Evolutionary conservation across 2,113 vertebrate genomes (phyloP), one percentile per base, ranked within the genome.

Genomic region (Stomatorhinus ivindoensis): DNA sequence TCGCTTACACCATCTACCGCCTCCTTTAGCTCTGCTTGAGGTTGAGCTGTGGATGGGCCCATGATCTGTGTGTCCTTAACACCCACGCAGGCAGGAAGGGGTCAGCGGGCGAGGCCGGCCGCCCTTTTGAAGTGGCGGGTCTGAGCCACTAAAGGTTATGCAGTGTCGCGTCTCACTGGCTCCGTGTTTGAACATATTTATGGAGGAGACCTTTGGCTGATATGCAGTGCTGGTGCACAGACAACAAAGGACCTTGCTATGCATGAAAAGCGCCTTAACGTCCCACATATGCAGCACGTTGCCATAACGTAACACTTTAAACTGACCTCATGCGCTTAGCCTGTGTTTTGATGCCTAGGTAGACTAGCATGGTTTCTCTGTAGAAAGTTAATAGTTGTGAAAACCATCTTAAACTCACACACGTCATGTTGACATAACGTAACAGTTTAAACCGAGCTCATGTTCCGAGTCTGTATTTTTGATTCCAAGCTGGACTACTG

Each of bases 41-140:
- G 61, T 69, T 69, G 61, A 13, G 61, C 0, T 69, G 58, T 73
- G 61, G 46, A 88, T 21, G 27, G 27, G n/a, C n/a, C n/a, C 61
- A 11, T 69, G 4, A 80, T 17, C 17, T 80, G 35, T 42, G 73
- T 42, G 4, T 86, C 24, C n/a, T 47, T 86, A 53, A n/a, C 2
- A 8, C 31, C 17, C 27, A 69, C 27, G 10, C 61, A 24, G 35
- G 42, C n/a, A 89, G 4, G 24, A 65, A 35, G 44, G 65, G 15
- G 24, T 83, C 24, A 21, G 73, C 19, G 42, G 69, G 21, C 86
- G 88, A 10, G n/a, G 35, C 82, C 73, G 73, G 31, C 24, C 19
- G 50, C 46, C 42, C 90, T 83, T 92, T 92, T 92, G 91, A 92
- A 91, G 91, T 88, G 87, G 85, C 46, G 83, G 86, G 89, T 51